Evolutionary conservation across 2,888 invertebrate species (phyloP).

Genomic region (Bombyx huttoni): DNA sequence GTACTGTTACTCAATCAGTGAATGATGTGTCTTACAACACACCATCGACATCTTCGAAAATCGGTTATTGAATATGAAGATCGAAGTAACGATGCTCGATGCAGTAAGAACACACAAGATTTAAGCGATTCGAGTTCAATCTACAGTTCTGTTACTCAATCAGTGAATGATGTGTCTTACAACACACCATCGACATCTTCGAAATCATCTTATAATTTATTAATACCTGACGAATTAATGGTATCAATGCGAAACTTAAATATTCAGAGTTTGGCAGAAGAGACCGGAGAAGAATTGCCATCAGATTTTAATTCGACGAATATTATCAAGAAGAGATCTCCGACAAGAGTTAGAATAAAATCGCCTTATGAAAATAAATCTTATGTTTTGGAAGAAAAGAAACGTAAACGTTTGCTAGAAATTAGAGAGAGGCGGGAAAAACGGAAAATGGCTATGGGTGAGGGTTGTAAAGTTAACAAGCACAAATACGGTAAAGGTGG

Average conservation of each 20-base stretch:
- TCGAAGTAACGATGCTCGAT: background rate
- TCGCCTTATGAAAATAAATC: conserved; percentile 60
- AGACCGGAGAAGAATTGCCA: conserved; percentile 26
- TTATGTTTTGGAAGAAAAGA: conserved; percentile 44
- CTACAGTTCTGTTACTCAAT: background rate
- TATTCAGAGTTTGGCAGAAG: conserved; percentile 34
- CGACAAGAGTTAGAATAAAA: conserved; percentile 39
- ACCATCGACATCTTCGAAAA: conserved; percentile 6
- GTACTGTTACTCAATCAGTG: background rate
- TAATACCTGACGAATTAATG: conserved; percentile 28
- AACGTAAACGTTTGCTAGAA: conserved; percentile 47
- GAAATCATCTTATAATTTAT: conserved; percentile 16
- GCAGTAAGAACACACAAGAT: background rate
- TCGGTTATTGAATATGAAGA: no score
- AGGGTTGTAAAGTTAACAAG: conserved; percentile 40
- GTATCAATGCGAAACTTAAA: conserved; percentile 33
- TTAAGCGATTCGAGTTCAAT: background rate
- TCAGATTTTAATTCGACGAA: conserved; percentile 3
- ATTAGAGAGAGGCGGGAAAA: conserved; percentile 49
- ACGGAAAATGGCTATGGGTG: conserved; percentile 41
- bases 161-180: background rate
- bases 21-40: background rate
- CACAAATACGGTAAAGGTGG: conserved; percentile 32
- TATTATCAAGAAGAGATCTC: conserved; percentile 32
- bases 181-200: background rate